These are phyloP conservation scores for Lutraria rhynchaena DNA, from an alignment of 1,140 invertebrate genomes.

Conservation along the genomic window DNA sequence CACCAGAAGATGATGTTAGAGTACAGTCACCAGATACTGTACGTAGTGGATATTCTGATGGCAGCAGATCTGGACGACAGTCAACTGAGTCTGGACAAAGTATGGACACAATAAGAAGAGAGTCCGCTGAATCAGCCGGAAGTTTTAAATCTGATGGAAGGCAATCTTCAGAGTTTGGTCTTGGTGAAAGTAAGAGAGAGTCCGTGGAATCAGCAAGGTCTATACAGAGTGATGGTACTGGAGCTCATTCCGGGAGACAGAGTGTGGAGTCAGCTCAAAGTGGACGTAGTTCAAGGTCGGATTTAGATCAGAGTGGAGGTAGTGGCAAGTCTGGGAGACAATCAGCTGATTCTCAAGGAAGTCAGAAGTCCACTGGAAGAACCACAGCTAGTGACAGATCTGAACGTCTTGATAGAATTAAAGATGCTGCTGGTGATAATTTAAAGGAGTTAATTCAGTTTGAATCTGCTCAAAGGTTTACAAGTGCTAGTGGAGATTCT, in stretches of 20 bases:
- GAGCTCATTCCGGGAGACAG: constrained; percentile 19
- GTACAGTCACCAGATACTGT: constrained; percentile 22
- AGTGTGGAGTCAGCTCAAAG: constrained; percentile 28
- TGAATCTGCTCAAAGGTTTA: constrained; percentile 52
- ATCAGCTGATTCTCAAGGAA: constrained; percentile 45
- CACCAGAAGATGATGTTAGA: constrained; percentile 28
- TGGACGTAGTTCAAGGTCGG: constrained; percentile 37
- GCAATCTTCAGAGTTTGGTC: no score
- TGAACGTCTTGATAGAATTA: constrained; percentile 41
- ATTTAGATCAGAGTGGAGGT: constrained; percentile 16
- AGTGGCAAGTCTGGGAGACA: constrained; percentile 30
- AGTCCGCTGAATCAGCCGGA: constrained; percentile 23
- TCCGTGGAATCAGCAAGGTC: constrained; percentile 13
- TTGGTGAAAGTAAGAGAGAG: no score
- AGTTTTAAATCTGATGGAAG: constrained; percentile 1
- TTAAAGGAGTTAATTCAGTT: constrained; percentile 55
- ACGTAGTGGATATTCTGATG: constrained; percentile 37
- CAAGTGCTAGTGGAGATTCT: neutral
- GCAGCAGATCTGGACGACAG: constrained; percentile 29
- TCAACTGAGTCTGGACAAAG: constrained; percentile 46
- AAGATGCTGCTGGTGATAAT: constrained; percentile 45
- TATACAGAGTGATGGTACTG: constrained; percentile 1
- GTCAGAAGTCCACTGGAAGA: constrained; percentile 31
- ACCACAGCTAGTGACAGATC: constrained; percentile 29
- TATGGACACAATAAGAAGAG: constrained; percentile 25